Conservation (phyloP, 2,113 vertebrate species). For the Furnarius figulus region DNA sequence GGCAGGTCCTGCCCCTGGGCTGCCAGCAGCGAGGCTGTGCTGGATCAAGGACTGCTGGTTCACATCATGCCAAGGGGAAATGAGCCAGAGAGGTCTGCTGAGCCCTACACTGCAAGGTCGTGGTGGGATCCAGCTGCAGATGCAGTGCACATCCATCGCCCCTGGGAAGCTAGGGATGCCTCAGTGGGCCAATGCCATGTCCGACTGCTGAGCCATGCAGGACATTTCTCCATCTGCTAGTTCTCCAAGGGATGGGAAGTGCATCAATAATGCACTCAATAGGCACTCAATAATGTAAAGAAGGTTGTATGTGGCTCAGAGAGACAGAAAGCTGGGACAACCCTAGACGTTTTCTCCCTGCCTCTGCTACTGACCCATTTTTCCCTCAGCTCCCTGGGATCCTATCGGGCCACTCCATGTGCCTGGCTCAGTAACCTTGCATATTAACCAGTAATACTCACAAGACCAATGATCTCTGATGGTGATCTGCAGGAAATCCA, state of each 20-base stretch:
- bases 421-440: neutral
- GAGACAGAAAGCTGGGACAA: neutral
- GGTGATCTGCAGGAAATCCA: neutral
- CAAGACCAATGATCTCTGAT: neutral
- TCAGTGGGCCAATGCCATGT: neutral
- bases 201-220: neutral
- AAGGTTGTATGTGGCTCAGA: neutral
- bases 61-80: neutral
- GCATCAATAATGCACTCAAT: too few species aligned
- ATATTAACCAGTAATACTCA: neutral
- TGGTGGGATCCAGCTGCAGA: neutral
- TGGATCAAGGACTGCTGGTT: neutral
- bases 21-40: neutral
- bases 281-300: fast-evolving
- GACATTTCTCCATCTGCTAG: neutral
- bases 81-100: neutral
- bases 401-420: neutral
- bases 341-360: neutral
- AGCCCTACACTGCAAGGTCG: neutral
- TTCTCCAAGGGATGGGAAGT: neutral
- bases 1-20: neutral
- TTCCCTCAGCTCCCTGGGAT: neutral
- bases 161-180: neutral
- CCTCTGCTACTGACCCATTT: neutral
- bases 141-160: neutral